phyloP scores from a whole-genome alignment of 2,888 invertebrate species.

The Volucella bombylans region DNA sequence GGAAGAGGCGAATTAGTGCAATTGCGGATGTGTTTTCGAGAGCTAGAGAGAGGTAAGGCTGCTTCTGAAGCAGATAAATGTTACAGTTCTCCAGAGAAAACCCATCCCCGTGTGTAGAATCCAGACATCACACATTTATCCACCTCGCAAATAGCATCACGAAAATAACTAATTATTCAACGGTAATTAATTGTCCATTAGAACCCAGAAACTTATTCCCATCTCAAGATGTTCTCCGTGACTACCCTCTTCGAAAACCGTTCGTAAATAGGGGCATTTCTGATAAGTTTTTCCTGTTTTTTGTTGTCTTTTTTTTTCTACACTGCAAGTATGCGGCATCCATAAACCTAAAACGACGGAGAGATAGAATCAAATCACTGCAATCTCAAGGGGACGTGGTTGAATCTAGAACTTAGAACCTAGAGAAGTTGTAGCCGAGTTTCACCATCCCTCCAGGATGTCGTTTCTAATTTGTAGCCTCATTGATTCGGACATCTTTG shows the following conservation, averaged over 20 bases:
- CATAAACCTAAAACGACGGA: background rate
- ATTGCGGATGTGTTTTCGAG: slow-evolving; percentile 57
- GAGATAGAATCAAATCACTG: slow-evolving; percentile 50
- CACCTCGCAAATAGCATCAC: slow-evolving; percentile 55
- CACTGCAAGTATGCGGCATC: background rate
- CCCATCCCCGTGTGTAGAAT: slow-evolving; percentile 61
- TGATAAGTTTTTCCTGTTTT: background rate
- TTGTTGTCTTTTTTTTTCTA: too few relatives aligned
- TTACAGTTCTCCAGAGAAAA: slow-evolving; percentile 40
- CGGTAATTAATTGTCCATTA: slow-evolving; percentile 74
- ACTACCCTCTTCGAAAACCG: background rate
- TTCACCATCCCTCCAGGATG: background rate
- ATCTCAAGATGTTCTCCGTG: slow-evolving; percentile 35
- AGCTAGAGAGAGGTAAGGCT: too few relatives aligned
- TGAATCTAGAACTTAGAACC: background rate
- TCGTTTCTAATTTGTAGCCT: slow-evolving; percentile 52
- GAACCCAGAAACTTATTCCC: slow-evolving; percentile 25
- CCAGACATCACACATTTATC: slow-evolving; percentile 64
- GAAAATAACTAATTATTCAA: slow-evolving; percentile 74
- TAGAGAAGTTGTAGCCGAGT: background rate
- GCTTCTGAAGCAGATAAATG: slow-evolving; percentile 48
- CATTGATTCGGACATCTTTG: slow-evolving; percentile 60
- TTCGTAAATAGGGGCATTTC: background rate
- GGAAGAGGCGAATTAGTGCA: slow-evolving; percentile 55
- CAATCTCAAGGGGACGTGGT: slow-evolving; percentile 1